Evolutionary conservation across 2,797 vertebrate species (phyloP), one percentile per base, ranked within the genome.

Genomic region (Melanotaenia boesemani): DNA sequence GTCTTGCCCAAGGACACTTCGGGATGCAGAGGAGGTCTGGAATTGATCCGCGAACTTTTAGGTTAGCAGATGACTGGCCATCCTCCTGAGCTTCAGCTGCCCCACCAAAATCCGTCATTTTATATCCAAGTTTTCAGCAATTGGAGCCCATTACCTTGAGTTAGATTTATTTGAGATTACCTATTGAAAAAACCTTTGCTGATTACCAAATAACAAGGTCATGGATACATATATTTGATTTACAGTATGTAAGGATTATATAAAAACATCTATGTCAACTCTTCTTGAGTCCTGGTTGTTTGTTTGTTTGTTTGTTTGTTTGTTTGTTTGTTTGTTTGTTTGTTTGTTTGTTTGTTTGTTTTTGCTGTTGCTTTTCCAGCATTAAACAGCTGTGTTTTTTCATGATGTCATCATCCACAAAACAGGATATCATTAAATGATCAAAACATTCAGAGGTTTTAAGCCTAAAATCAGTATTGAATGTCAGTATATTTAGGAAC

Each of bases 91-190:
- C 28, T 30, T 30, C 4, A 30, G 28, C 28, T 30, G 28, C 28
- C 28, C 4, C 28, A 30, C 28, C 28, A 30, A 30, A 30, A 30
- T 30, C 28, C 28, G 0, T 30, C 36, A 37, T 37, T 37, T 37
- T 10, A 10, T 37, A 11, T 37, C 36, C 9, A 3, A 11, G 36
- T 37, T 37, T 37, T 56, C 7, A 66, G 28, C 13, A 63, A 56
- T 0, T 55, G n/a, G 9, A 0, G 59, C 39, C n/a, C 39, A 30
- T 20, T 46, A 54, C n/a, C n/a, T 16, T 4, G 11, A 22, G 39
- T 16, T n/a, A 41, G 10, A 52, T 75, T 65, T 39, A 46, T 72
- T 69, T 46, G 4, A 64, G 69, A 67, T 26, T 7, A 30, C 6
- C 6, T 52, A 5, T 13, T 7, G 2, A 56, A 66, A 62, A 48